Evolutionary conservation across 2,797 vertebrate genomes (phyloP).

Genomic region (Orientallactaga sibirica): DNA sequence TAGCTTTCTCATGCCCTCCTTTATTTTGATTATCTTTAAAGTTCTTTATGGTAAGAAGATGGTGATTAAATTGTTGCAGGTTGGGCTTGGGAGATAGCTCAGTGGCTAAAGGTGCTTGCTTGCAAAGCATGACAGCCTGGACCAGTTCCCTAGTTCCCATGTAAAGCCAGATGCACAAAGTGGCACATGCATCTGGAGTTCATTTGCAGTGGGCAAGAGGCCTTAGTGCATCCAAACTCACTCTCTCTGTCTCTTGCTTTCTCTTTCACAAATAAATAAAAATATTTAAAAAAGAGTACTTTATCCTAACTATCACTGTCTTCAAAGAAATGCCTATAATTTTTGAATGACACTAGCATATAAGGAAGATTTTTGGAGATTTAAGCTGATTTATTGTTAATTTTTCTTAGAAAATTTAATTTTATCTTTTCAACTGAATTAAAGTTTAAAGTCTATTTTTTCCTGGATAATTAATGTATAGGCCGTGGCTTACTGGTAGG

Average conservation of each 20-base stretch:
- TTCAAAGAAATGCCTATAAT: conserved; percentile 11
- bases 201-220: too few relatives aligned
- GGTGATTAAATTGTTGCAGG: neutral
- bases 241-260: too few relatives aligned
- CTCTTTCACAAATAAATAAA: too few relatives aligned
- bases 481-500: conserved; percentile 50
- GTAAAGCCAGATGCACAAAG: too few relatives aligned
- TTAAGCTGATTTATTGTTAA: conserved; percentile 51
- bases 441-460: conserved; percentile 45
- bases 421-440: conserved; percentile 51
- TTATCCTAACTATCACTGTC: conserved; percentile 29
- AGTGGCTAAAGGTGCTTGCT: too few relatives aligned
- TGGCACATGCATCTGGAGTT: too few relatives aligned
- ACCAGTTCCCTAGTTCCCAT: too few relatives aligned
- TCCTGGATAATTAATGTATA: conserved; percentile 53
- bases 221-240: too few relatives aligned
- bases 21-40: conserved; percentile 42
- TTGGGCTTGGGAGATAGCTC: too few relatives aligned
- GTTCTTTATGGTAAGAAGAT: conserved; percentile 46
- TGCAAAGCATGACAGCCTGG: too few relatives aligned
- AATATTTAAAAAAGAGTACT: conserved; percentile 12
- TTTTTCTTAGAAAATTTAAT: conserved; percentile 59
- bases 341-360: conserved; percentile 47
- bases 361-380: conserved; percentile 19
- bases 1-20: conserved; percentile 59